phyloP scores from a whole-genome alignment of 2,888 invertebrate species.

The Eurytoma adleriae region DNA sequence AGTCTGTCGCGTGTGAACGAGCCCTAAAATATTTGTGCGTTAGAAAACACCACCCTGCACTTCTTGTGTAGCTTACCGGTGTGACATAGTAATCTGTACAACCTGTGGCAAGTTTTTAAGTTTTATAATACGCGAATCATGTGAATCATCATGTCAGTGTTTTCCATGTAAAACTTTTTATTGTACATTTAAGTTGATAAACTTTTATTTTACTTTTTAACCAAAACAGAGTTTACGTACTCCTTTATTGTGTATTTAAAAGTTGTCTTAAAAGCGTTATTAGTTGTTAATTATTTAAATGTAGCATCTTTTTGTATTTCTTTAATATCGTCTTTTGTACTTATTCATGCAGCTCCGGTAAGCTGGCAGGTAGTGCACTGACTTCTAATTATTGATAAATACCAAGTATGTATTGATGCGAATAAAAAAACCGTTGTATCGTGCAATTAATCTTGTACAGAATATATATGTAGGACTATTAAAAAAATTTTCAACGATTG shows the following conservation, averaged over 20 bases:
- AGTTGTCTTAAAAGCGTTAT: slow-evolving; percentile 18
- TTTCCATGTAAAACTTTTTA: slow-evolving; percentile 2
- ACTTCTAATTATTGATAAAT: slow-evolving; percentile 60
- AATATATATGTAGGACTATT: slow-evolving; percentile 51
- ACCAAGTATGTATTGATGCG: slow-evolving; percentile 60
- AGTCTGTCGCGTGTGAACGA: slow-evolving; percentile 48
- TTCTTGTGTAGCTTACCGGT: slow-evolving; percentile 62
- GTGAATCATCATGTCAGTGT: slow-evolving; percentile 1
- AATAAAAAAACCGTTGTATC: slow-evolving; percentile 61
- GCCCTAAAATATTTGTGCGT: slow-evolving; percentile 54
- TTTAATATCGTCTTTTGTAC: slow-evolving; percentile 31
- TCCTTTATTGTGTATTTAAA: slow-evolving; percentile 11
- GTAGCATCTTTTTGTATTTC: slow-evolving; percentile 12
- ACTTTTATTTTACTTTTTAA: slow-evolving; percentile 8
- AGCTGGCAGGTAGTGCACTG: slow-evolving; percentile 40
- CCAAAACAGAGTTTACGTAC: background rate
- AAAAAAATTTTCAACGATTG: slow-evolving; percentile 49
- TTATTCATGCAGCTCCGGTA: slow-evolving; percentile 42
- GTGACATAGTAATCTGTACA: slow-evolving; percentile 61
- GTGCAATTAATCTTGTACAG: slow-evolving; percentile 71
- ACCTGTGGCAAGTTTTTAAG: background rate
- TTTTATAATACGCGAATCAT: slow-evolving; percentile 1
- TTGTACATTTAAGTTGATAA: slow-evolving; percentile 13
- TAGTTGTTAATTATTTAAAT: slow-evolving; percentile 12
- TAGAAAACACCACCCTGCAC: slow-evolving; percentile 48